Evolutionary conservation across 2,113 vertebrate species (phyloP), one percentile per base, ranked within the genome.

Genomic region (Pheucticus melanocephalus): DNA sequence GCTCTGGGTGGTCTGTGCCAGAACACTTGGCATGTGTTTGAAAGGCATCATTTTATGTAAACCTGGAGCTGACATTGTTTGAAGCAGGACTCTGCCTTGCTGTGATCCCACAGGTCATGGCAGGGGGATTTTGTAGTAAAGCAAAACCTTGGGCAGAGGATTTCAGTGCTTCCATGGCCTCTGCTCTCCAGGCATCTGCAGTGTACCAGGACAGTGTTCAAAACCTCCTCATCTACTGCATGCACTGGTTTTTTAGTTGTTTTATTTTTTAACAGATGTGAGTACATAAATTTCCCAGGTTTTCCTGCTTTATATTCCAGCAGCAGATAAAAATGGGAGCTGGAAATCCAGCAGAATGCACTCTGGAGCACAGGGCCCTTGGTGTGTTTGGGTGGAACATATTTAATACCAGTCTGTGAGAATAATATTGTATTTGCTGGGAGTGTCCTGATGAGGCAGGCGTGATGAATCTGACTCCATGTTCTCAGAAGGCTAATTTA

Each of bases 71-170:
- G 72, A 3, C 1, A 1, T 6, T 45, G n/a, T 37, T 19, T 33
- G 50, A 53, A 77, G 72, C 57, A n/a, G 47, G 51, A 48, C 3
- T 0, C 0, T 33, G 11, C 35, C 12, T 45, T 33, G 15, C 22
- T 40, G 37, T 2, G 12, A 31, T 45, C 27, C n/a, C 50, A 31
- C 20, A 21, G 44, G 33, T 51, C 0, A 0, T 4, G 33, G 40
- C 50, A 50, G 6, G 5, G 10, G 37, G 30, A 45, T 42, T 66
- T 87, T 30, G 35, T 21, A 3, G 33, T 25, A 30, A 79, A 72
- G 39, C 64, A 68, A n/a, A 66, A 39, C 68, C 31, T 6, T 33
- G 48, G 25, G 25, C 15, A 79, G 33, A 76, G 57, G 42, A 28
- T 90, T 84, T 72, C n/a, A 39, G 56, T 66, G 59, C 5, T 42